Conservation (phyloP, 2,888 invertebrate species). For the Sicus ferrugineus region DNA sequence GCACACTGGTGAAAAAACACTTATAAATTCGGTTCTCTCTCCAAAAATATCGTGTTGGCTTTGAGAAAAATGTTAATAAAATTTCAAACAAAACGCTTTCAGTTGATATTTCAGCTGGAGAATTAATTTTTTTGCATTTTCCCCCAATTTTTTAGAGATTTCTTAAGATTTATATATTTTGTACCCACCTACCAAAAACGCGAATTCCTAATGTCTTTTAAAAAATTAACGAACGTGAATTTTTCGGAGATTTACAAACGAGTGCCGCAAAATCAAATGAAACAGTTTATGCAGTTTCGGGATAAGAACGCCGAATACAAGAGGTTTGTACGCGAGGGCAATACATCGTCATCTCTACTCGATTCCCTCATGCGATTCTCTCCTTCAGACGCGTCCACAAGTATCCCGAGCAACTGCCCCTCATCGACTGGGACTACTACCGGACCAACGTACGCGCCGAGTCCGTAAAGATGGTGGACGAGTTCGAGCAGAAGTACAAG, state of each 20-base stretch:
- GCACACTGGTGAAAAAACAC: no score
- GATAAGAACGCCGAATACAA: constrained; percentile 45
- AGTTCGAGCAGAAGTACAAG: constrained; percentile 80
- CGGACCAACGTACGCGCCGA: constrained; percentile 72
- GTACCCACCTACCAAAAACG: not conserved
- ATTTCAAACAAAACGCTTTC: not conserved
- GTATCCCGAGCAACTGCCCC: constrained; percentile 75
- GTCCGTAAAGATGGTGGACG: constrained; percentile 80
- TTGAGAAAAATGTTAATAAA: no score
- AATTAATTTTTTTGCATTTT: constrained; percentile 7
- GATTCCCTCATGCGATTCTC: not conserved
- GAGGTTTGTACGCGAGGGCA: constrained; percentile 40
- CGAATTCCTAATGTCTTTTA: constrained; percentile 33
- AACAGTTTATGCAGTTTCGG: constrained; percentile 47
- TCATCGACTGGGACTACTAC: constrained; percentile 84
- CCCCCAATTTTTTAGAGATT: not conserved
- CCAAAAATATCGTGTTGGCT: no score
- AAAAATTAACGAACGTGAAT: constrained; percentile 31
- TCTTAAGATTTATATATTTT: constrained; percentile 1
- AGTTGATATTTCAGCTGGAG: not conserved
- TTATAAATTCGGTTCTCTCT: no score
- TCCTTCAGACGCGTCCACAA: constrained; percentile 47
- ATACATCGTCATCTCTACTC: not conserved
- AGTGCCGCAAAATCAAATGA: constrained; percentile 50
- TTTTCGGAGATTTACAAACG: constrained; percentile 47